Percentiles rank a stretch among this genome's conserved stretches.
Evolutionary conservation across 37 sponge, comb jelly and placozoan species (phyloP).

Genomic region (Crambe crambe): DNA sequence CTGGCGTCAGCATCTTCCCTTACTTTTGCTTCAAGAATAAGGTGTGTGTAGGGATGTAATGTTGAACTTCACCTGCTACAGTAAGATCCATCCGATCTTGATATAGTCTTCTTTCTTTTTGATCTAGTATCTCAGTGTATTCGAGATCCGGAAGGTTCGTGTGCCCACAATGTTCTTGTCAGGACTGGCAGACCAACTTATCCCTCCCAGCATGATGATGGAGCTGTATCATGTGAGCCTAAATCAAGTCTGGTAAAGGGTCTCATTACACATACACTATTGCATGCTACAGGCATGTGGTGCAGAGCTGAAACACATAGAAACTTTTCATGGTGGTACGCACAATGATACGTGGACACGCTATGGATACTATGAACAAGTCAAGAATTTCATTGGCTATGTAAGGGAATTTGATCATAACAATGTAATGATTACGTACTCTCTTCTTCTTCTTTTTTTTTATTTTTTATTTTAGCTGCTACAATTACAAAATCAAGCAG

Average conservation of each 20-base stretch:
- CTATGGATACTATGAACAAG: slow-evolving; percentile 91
- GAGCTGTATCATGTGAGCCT: slow-evolving; percentile 82
- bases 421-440: neutral
- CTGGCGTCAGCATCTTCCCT: slow-evolving; percentile 77
- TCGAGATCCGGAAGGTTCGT: slow-evolving; percentile 71
- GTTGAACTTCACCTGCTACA: neutral
- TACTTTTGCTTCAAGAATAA: slow-evolving; percentile 92
- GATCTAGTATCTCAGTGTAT: slow-evolving; percentile 70
- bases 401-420: slow-evolving; percentile 35
- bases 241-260: neutral
- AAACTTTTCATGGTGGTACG: slow-evolving; percentile 93
- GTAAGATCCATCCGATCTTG: neutral
- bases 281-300: slow-evolving; percentile 62
- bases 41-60: slow-evolving; percentile 39
- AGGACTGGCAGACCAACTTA: slow-evolving; percentile 88
- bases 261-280: too few species aligned
- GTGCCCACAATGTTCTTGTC: slow-evolving; percentile 91
- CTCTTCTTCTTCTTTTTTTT: neutral
- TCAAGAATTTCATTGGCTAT: slow-evolving; percentile 86
- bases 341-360: slow-evolving; percentile 99
- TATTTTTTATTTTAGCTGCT: neutral
- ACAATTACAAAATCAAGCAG: neutral
- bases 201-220: slow-evolving; percentile 95
- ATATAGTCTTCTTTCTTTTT: neutral
- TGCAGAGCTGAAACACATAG: slow-evolving; percentile 80